These are phyloP conservation scores for Enteromius treurensis DNA, from an alignment of 2,797 vertebrate species.

Conservation along the genomic window DNA sequence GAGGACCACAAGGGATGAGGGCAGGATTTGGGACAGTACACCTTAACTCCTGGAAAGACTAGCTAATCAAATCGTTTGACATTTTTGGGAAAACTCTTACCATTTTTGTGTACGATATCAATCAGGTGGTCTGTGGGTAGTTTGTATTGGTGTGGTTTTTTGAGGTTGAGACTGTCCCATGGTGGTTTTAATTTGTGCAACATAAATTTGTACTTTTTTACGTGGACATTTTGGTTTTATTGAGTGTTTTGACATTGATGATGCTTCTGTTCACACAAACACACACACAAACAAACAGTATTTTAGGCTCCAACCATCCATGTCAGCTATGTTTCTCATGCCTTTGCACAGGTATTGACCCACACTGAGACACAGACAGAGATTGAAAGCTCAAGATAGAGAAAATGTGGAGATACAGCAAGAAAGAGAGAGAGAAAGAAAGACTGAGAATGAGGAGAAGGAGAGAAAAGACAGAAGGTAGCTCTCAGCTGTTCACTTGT, in stretches of 20 bases:
- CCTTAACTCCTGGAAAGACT: not conserved
- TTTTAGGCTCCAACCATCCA: conserved; percentile 51
- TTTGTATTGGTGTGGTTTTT: not conserved
- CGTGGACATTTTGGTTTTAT: not conserved
- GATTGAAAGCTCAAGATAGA: conserved; percentile 56
- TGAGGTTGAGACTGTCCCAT: not conserved
- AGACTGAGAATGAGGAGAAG: conserved; percentile 50
- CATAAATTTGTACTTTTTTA: not conserved
- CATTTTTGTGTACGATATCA: not conserved
- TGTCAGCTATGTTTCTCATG: conserved; percentile 56
- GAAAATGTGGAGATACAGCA: conserved; percentile 32
- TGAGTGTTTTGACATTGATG: not conserved
- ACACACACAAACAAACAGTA: conserved; percentile 35
- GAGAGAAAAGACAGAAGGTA: conserved; percentile 77
- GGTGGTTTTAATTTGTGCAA: not conserved
- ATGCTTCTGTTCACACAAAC: conserved; percentile 29
- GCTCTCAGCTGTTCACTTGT: conserved; percentile 98
- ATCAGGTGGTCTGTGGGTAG: not conserved
- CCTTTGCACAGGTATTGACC: conserved; percentile 60
- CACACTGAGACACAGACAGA: conserved; percentile 58
- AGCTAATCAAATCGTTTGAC: not conserved
- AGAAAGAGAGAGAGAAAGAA: conserved; percentile 27
- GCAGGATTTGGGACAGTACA: not conserved
- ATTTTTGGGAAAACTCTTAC: not conserved
- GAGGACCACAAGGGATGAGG: not conserved